Evolutionary conservation across 2,797 vertebrate species (phyloP), one percentile per base, ranked within the genome.

Genomic region (Halcyon smyrnensis): DNA sequence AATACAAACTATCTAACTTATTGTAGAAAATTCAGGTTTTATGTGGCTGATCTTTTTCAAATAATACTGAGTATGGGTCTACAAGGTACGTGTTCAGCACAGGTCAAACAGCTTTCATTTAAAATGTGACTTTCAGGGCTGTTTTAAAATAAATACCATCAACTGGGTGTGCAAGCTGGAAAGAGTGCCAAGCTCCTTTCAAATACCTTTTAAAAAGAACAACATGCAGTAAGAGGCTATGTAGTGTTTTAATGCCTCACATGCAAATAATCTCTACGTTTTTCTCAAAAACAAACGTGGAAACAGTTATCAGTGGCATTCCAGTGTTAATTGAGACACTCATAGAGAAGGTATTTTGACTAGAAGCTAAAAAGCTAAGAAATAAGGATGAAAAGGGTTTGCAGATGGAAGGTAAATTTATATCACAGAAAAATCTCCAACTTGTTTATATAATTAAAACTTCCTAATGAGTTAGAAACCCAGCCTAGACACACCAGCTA

Each of bases 371-470:
- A 84, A 70, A 65, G 37, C 28, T 84, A 34, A 48, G 69, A 80
- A 80, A 64, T 30, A 75, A 81, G 14, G 9, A 81, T 60, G n/a
- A 87, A 88, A 84, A 73, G 37, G 68, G 90, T 89, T 84, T 87
- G 53, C 81, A 95, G 84, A 90, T 90, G 86, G 90, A 90, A 95
- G 60, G 70, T 73, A 59, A 95, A 92, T 90, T 87, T 92, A 53
- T 82, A 92, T 45, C 75, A 77, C 84, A 87, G 70, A 87, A 89
- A 74, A 82, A 87, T 77, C 64, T 79, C 46, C 46, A 90, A 48
- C 15, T 82, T 84, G 36, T 87, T 95, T 78, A 90, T 93, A 90
- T 90, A 96, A 95, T 90, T 96, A 95, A 89, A 81, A 11, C 37
- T 84, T 82, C 88, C 41, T 96, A 92, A 93, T 95, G 84, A 95